A percentile compares a stretch with the other conserved stretches of the same genome.
Evolutionary conservation across 2,113 vertebrate species (phyloP).

Genomic region (Thunnus thynnus): DNA sequence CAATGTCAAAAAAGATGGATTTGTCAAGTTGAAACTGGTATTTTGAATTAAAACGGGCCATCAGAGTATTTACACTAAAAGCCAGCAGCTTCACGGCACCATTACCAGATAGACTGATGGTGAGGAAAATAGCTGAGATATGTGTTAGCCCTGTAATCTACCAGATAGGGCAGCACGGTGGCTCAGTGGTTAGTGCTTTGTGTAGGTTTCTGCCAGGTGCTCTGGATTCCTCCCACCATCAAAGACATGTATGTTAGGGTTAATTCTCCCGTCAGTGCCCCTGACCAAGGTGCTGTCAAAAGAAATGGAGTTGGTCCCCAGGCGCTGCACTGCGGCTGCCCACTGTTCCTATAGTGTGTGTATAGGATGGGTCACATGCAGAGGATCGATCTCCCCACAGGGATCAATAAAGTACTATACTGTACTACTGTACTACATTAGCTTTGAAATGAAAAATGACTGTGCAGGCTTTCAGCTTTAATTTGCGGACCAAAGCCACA

Average conservation of each 20-base stretch:
- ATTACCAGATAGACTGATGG: constrained; percentile 26
- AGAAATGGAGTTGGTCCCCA: no score
- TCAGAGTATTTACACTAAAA: constrained; percentile 18
- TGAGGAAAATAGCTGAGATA: constrained; percentile 22
- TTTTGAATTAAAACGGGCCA: constrained; percentile 22
- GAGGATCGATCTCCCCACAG: no score
- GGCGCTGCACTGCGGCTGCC: no score
- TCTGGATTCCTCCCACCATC: no score
- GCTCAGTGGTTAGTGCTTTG: no score
- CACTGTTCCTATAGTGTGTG: no score
- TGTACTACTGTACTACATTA: neutral
- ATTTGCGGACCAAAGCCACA: neutral
- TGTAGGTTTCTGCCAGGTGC: no score
- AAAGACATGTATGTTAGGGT: no score
- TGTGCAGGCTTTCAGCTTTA: constrained; percentile 7
- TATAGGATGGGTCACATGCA: no score
- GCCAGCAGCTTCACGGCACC: neutral
- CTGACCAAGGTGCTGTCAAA: no score
- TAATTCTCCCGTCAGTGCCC: no score
- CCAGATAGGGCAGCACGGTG: neutral
- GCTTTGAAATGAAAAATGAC: constrained; percentile 4
- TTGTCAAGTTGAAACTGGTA: constrained; percentile 28
- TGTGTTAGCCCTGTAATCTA: neutral
- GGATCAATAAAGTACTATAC: no score
- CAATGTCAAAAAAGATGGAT: constrained; percentile 1